These are phyloP conservation scores for Chunga burmeisteri DNA, from an alignment of 2,113 vertebrate genomes.

Conservation along the genomic window DNA sequence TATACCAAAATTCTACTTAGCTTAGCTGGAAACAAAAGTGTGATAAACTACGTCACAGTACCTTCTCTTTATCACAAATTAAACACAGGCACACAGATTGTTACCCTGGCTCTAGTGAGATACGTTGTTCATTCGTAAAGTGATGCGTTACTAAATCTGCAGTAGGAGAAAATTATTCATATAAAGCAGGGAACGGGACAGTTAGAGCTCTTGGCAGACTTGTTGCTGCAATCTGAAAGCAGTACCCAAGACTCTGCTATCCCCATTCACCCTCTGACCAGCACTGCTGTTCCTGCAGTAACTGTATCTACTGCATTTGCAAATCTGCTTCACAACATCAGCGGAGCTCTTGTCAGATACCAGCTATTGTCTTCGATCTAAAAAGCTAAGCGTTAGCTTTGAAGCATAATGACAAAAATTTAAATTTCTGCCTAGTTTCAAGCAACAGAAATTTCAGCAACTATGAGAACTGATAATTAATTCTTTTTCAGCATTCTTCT, in stretches of 20 bases:
- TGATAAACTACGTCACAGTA: neutral
- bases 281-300: neutral
- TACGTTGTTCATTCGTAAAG: fast-evolving
- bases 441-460: neutral
- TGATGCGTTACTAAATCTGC: neutral
- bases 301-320: neutral
- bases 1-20: neutral
- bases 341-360: neutral
- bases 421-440: neutral
- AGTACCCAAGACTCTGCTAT: neutral
- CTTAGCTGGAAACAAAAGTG: neutral
- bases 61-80: neutral
- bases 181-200: neutral
- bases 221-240: neutral
- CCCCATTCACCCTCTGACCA: neutral
- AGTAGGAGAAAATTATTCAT: neutral
- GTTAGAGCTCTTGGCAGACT: neutral
- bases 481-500: neutral
- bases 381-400: neutral
- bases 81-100: neutral
- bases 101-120: neutral
- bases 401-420: neutral
- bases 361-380: neutral
- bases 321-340: neutral
- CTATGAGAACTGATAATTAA: neutral